Evolutionary conservation across 2,113 vertebrate species (phyloP).

Genomic region (Malurus melanocephalus): DNA sequence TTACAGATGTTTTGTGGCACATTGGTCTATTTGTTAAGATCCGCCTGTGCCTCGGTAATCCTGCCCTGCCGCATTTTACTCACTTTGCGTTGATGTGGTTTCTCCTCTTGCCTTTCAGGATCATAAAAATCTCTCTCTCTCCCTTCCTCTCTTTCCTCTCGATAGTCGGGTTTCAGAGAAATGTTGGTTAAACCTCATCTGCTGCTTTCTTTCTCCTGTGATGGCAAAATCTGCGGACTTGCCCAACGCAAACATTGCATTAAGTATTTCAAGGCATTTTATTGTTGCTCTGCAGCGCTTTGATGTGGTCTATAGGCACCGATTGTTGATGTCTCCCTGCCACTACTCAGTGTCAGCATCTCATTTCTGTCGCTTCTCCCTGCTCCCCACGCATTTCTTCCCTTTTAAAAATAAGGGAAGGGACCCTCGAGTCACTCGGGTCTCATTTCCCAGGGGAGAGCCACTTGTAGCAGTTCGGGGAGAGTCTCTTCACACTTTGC

Average conservation of each 20-base stretch:
- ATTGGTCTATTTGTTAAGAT: not conserved
- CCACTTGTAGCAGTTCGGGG: not conserved
- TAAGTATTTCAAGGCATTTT: slow-evolving; percentile 2
- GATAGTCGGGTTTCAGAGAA: slow-evolving; percentile 15
- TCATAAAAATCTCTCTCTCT: slow-evolving; percentile 15
- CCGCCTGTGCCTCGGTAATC: not conserved
- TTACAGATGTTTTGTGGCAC: not conserved
- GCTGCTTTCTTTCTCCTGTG: not conserved
- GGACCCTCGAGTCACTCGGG: not conserved
- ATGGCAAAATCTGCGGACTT: slow-evolving; percentile 31
- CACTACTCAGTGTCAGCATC: slow-evolving; percentile 3
- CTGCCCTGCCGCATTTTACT: not conserved
- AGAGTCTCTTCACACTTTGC: not conserved
- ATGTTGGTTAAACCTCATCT: slow-evolving; percentile 29
- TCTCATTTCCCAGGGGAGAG: not conserved
- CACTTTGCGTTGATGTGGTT: not conserved
- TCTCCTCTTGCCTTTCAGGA: slow-evolving; percentile 7
- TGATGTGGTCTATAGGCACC: slow-evolving; percentile 22
- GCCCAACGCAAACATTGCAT: not conserved
- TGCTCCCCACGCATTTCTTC: not conserved
- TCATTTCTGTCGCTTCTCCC: not conserved
- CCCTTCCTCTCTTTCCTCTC: not conserved
- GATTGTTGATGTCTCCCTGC: not conserved
- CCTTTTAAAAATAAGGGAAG: not conserved
- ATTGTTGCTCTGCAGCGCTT: not conserved